A percentile compares a stretch with the other conserved stretches of the same genome.
These are phyloP conservation scores for Mylabris phalerata DNA, from an alignment of 1,140 invertebrate genomes.

Conservation along the genomic window DNA sequence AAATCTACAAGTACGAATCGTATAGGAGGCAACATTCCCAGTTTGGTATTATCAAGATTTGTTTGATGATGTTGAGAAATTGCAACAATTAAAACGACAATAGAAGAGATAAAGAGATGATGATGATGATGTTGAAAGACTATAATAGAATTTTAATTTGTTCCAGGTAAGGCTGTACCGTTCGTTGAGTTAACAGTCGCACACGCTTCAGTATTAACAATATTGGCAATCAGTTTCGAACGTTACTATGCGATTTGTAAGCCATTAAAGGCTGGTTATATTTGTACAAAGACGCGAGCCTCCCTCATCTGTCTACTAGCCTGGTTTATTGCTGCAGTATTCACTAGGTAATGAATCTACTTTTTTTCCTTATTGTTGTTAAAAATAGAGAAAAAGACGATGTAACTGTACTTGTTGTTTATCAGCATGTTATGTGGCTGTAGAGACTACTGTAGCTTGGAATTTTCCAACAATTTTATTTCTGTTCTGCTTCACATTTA, in stretches of 20 bases:
- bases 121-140: no score
- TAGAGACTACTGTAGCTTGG: neutral
- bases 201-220: slow-evolving; percentile 87
- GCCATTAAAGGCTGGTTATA: slow-evolving; percentile 81
- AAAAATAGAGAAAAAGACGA: neutral
- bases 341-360: slow-evolving; percentile 63
- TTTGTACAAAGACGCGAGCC: slow-evolving; percentile 81
- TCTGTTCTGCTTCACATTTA: no score
- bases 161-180: slow-evolving; percentile 78
- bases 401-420: neutral
- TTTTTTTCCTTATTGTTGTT: slow-evolving; percentile 6
- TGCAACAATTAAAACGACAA: no score
- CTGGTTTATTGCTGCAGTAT: slow-evolving; percentile 77
- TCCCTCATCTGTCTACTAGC: slow-evolving; percentile 74
- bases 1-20: no score
- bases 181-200: slow-evolving; percentile 90
- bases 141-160: slow-evolving; percentile 9
- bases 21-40: no score
- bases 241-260: slow-evolving; percentile 92
- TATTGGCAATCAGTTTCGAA: slow-evolving; percentile 89
- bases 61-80: no score
- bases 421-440: slow-evolving; percentile 6
- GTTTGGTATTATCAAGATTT: no score
- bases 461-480: no score
- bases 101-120: no score